Evolutionary conservation across 2,888 invertebrate genomes (phyloP).

Genomic region (Adineta ricciae): DNA sequence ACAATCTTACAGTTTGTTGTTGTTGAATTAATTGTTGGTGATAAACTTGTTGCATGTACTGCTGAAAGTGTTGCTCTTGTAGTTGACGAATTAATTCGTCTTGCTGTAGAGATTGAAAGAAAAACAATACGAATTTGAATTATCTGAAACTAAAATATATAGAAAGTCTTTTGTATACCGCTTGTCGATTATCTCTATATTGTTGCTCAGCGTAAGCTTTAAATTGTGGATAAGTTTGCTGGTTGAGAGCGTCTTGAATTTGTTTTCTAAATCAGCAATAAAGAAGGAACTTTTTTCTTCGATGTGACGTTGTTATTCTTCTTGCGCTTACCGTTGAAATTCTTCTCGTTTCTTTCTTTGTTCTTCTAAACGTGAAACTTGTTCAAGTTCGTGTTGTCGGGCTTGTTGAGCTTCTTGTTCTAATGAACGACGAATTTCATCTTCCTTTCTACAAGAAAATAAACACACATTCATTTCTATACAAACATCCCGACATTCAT

Average conservation of each 20-base stretch:
- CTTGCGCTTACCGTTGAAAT: conserved; percentile 25
- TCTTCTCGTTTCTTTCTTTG: conserved; percentile 39
- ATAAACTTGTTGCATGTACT: conserved; percentile 87
- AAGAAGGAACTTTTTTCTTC: too few species aligned
- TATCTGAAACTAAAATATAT: not conserved
- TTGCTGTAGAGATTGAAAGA: conserved; percentile 57
- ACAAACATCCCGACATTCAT: too few species aligned
- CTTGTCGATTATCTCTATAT: conserved; percentile 57
- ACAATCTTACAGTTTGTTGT: not conserved
- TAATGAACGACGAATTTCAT: conserved; percentile 51
- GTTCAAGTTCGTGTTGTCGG: conserved; percentile 58
- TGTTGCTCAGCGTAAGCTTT: conserved; percentile 86
- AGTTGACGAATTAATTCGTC: conserved; percentile 80
- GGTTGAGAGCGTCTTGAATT: conserved; percentile 71
- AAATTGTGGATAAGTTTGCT: conserved; percentile 62
- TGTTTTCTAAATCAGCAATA: conserved; percentile 32
- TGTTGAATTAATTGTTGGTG: conserved; percentile 49
- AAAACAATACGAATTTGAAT: conserved; percentile 40
- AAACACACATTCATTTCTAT: not conserved
- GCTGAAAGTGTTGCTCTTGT: conserved; percentile 96
- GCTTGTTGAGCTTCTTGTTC: conserved; percentile 43
- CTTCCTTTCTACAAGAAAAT: conserved; percentile 37
- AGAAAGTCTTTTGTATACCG: conserved; percentile 48
- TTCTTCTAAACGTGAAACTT: conserved; percentile 55
- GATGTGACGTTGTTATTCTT: too few species aligned